Evolutionary conservation across 1,140 invertebrate species (phyloP), one percentile per base, ranked within the genome.

Genomic region (Pseudobourletiella spinata): DNA sequence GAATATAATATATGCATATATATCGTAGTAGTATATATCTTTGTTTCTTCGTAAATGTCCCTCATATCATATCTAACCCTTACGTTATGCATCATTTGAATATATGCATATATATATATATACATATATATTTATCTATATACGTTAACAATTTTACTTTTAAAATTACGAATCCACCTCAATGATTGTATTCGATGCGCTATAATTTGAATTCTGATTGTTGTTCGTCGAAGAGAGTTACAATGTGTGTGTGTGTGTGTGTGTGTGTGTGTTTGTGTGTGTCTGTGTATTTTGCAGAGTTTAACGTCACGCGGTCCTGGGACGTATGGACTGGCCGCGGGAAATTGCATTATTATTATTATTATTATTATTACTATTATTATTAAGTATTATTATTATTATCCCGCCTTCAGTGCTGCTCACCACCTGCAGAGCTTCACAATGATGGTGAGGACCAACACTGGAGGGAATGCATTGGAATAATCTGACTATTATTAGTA

Each of bases 141-240:
- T 39, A 39, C 8, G 8, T 39, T 39, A 39, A 11, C 8, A 11
- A 39, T 39, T 39, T 39, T 39, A 39, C n/a, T 39, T 39, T 11
- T 48, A 48, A 48, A 18, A 48, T 11, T 48, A 15, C 22, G n/a
- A 15, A 15, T 48, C 22, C 14, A 48, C 44, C 44, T 48, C 28
- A 54, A 15, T 54, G 50, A 54, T 54, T 54, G 50, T 54, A 30
- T 54, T 54, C 50, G 50, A 54, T 54, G 46, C 46, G 46, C 46
- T 18, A 39, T 39, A 48, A 48, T 11, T 42, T 25, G 16, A 48
- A 48, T 22, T 11, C 46, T 48, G 46, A 48, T 48, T 48, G 46
- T 48, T 48, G 16, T 20, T 25, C 46, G 16, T 18, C 8, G 46
- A 20, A n/a, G n/a, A n/a, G n/a, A n/a, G n/a, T n/a, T n/a, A n/a